Evolutionary conservation across 2,888 invertebrate species (phyloP).

Genomic region (Chymomyza amoena): DNA sequence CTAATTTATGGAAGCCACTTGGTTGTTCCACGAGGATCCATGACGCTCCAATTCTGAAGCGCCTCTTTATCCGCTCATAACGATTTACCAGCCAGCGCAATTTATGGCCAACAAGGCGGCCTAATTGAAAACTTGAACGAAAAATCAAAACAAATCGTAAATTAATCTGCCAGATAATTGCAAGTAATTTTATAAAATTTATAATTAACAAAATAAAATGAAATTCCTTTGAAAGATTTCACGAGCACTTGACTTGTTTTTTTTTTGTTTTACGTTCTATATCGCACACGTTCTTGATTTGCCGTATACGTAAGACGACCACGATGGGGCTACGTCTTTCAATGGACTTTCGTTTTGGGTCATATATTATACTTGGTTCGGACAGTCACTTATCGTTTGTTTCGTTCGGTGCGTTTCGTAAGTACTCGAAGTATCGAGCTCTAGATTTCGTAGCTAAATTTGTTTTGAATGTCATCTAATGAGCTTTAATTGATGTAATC

Average conservation of each 20-base stretch:
- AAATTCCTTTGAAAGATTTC: constrained; percentile 45
- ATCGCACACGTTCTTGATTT: not conserved
- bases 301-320: too few species aligned
- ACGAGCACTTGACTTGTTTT: constrained; percentile 35
- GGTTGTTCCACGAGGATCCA: not conserved
- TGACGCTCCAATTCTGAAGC: not conserved
- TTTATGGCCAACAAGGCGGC: constrained; percentile 38
- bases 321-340: not conserved
- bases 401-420: not conserved
- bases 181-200: not conserved
- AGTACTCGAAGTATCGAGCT: constrained; percentile 12
- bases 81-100: constrained; percentile 13
- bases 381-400: constrained; percentile 56
- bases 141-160: constrained; percentile 67
- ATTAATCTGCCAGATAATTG: constrained; percentile 44
- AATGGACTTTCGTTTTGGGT: constrained; percentile 57
- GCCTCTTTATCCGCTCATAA: not conserved
- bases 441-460: constrained; percentile 16
- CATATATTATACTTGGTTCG: constrained; percentile 47
- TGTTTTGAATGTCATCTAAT: constrained; percentile 34
- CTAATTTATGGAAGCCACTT: constrained; percentile 35
- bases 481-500: constrained; percentile 57
- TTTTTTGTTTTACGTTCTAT: not conserved
- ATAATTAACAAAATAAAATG: not conserved
- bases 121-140: constrained; percentile 36